Conservation (phyloP, 2,797 vertebrate genomes). For the Aldrovandia affinis region DNA sequence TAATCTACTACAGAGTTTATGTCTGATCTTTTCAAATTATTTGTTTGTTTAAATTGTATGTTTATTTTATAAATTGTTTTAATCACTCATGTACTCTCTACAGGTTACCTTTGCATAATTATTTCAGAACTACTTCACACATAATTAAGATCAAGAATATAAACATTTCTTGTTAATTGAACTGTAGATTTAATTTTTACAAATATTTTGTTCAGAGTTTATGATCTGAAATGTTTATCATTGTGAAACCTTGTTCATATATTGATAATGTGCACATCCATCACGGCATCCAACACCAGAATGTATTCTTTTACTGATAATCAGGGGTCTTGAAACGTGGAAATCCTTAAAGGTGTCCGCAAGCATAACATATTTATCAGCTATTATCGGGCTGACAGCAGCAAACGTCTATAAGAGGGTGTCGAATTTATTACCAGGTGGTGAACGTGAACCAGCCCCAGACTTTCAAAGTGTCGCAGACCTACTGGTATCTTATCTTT, state of each 20-base stretch:
- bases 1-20: too few species aligned
- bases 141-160: too few species aligned
- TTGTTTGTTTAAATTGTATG: too few species aligned
- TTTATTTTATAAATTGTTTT: too few species aligned
- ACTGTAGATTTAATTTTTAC: too few species aligned
- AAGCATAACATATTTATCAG: slow-evolving; percentile 12
- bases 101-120: too few species aligned
- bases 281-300: background rate
- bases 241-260: background rate
- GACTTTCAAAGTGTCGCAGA: background rate
- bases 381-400: background rate
- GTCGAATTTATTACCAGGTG: slow-evolving; percentile 7
- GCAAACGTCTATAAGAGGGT: background rate
- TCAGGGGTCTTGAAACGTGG: background rate
- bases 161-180: too few species aligned
- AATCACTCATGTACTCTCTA: too few species aligned
- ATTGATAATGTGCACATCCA: background rate
- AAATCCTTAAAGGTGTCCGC: slow-evolving; percentile 13
- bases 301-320: background rate
- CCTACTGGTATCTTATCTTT: slow-evolving; percentile 28
- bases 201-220: too few species aligned
- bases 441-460: background rate
- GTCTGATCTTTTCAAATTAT: too few species aligned
- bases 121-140: too few species aligned
- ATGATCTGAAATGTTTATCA: background rate